Percentiles rank a stretch among this genome's conserved stretches.
Conservation (phyloP, 2,888 invertebrate species). For the Protophormia terraenovae region DNA sequence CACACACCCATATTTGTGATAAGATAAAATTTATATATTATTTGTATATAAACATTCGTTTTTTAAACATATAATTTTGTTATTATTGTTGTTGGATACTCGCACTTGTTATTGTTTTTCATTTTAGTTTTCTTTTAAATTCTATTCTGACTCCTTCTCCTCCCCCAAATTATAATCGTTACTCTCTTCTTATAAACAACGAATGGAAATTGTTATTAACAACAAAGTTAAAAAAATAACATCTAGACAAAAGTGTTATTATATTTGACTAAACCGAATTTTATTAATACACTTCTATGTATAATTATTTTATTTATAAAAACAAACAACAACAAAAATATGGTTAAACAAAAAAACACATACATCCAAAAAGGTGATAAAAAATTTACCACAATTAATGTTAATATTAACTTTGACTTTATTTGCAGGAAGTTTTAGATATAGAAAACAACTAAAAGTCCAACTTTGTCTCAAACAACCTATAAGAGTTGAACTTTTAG, state of each 20-base stretch:
- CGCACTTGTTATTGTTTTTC: conserved; percentile 54
- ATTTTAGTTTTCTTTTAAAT: conserved; percentile 52
- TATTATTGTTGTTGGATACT: conserved; percentile 43
- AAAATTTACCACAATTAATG: no score
- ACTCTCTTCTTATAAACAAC: not conserved
- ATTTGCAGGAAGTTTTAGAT: no score
- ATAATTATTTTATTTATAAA: not conserved
- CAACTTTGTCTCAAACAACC: no score
- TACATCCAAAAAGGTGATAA: no score
- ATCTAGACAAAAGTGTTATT: not conserved
- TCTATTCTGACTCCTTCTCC: conserved; percentile 34
- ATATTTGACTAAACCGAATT: not conserved
- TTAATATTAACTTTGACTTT: no score
- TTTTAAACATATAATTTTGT: conserved; percentile 18
- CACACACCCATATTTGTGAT: conserved; percentile 55
- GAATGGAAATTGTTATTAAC: conserved; percentile 27
- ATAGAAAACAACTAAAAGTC: no score
- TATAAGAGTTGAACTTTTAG: no score
- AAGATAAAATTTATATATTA: conserved; percentile 67
- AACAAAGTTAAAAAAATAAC: conserved; percentile 6
- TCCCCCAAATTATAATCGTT: not conserved
- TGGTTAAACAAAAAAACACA: no score
- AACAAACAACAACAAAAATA: not conserved
- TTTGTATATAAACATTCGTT: conserved; percentile 24
- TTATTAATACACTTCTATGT: not conserved